These are phyloP conservation scores for Synanthedon andrenaeformis DNA, from an alignment of 2,888 invertebrate genomes.

Conservation along the genomic window DNA sequence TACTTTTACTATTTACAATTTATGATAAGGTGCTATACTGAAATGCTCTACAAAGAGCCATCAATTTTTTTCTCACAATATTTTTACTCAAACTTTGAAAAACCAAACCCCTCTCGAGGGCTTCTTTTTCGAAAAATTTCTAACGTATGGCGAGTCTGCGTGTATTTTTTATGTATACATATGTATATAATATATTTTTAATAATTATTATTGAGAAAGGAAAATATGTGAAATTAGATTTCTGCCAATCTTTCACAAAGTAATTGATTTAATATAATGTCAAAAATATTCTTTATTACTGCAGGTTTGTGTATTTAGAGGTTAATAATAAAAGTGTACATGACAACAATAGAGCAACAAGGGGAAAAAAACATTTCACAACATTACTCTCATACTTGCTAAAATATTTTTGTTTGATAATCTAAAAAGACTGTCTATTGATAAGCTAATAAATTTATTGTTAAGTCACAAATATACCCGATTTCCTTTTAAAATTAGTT, in stretches of 20 bases:
- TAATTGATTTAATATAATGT: background rate
- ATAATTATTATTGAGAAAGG: background rate
- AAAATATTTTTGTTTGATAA: constrained; percentile 36
- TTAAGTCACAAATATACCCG: constrained; percentile 64
- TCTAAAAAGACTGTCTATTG: constrained; percentile 67
- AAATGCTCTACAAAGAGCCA: no score
- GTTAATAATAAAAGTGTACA: background rate
- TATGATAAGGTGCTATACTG: no score
- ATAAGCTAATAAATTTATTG: constrained; percentile 61
- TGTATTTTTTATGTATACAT: no score
- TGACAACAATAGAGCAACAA: background rate
- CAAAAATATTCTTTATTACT: background rate
- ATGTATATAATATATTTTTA: background rate
- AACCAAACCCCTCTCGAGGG: no score
- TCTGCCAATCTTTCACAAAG: background rate
- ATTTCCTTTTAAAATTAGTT: constrained; percentile 39
- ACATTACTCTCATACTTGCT: constrained; percentile 15
- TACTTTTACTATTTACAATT: no score
- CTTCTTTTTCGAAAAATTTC: no score
- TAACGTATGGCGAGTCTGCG: no score
- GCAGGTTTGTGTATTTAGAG: background rate
- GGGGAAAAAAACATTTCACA: background rate
- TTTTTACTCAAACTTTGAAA: no score
- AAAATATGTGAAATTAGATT: background rate
- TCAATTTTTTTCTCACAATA: no score